These are phyloP conservation scores for Ochropleura leucogaster DNA, from an alignment of 2,888 invertebrate species.

Conservation along the genomic window DNA sequence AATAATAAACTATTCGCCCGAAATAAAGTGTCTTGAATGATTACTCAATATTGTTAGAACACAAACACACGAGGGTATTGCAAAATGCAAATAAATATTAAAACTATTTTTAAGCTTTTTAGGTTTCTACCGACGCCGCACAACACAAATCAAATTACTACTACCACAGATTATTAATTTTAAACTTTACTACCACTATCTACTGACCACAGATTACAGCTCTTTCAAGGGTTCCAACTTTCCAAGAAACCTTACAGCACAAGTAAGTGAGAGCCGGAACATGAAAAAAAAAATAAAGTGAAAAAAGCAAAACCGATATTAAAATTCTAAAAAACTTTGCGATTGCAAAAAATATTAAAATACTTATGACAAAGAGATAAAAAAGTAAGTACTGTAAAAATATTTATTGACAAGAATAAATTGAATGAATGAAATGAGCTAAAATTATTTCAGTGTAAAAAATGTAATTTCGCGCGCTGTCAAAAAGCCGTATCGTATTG, in stretches of 20 bases:
- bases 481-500: neutral
- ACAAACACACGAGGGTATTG: constrained; percentile 13
- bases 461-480: constrained; percentile 39
- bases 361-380: too few relatives aligned
- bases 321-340: too few relatives aligned
- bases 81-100: constrained; percentile 22
- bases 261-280: too few relatives aligned
- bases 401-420: neutral
- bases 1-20: neutral
- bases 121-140: constrained; percentile 22
- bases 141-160: constrained; percentile 21
- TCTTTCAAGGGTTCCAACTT: too few relatives aligned
- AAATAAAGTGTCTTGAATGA: neutral
- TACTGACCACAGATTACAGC: neutral
- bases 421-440: neutral
- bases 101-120: neutral
- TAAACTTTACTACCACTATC: neutral
- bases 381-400: neutral
- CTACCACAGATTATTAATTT: constrained; percentile 5
- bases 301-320: too few relatives aligned
- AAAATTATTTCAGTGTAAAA: neutral
- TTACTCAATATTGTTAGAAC: neutral
- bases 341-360: too few relatives aligned
- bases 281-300: too few relatives aligned
- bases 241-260: too few relatives aligned